Conservation (phyloP, 2,888 invertebrate species). For the Cephus spinipes region DNA sequence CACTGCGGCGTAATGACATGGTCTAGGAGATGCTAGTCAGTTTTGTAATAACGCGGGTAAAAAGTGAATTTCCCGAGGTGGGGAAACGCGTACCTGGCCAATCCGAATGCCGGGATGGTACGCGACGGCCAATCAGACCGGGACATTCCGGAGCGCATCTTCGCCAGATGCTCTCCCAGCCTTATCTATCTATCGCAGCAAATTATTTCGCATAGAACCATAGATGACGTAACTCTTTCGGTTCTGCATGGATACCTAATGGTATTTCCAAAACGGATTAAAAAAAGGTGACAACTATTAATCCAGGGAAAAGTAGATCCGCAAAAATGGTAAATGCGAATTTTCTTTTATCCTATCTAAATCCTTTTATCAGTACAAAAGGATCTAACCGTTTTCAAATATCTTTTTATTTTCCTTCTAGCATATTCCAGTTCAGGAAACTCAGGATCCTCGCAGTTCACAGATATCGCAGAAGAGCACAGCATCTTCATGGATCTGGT, state of each 20-base stretch:
- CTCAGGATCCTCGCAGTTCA: neutral
- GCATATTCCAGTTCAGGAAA: neutral
- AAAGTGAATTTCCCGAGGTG: constrained; percentile 66
- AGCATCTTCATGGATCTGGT: neutral
- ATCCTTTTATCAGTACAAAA: neutral
- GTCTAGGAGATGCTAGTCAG: constrained; percentile 66
- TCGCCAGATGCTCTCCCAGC: constrained; percentile 31
- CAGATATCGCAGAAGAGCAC: neutral
- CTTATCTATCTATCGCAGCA: constrained; percentile 5
- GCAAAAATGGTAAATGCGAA: neutral
- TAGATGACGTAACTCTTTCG: neutral
- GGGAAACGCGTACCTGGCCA: constrained; percentile 62
- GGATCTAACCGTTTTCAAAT: neutral
- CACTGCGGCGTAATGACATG: constrained; percentile 66
- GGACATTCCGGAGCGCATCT: constrained; percentile 54
- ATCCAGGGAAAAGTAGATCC: neutral
- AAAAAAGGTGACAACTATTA: neutral
- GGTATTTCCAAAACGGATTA: neutral
- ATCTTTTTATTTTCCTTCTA: neutral
- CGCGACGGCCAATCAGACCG: constrained; percentile 55
- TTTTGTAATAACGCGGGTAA: constrained; percentile 66
- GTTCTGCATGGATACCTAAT: neutral
- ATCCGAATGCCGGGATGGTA: constrained; percentile 46
- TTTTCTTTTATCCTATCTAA: neutral
- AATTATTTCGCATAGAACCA: neutral